phyloP scores from a whole-genome alignment of 1,140 invertebrate genomes.

The Bathynomus jamesi region DNA sequence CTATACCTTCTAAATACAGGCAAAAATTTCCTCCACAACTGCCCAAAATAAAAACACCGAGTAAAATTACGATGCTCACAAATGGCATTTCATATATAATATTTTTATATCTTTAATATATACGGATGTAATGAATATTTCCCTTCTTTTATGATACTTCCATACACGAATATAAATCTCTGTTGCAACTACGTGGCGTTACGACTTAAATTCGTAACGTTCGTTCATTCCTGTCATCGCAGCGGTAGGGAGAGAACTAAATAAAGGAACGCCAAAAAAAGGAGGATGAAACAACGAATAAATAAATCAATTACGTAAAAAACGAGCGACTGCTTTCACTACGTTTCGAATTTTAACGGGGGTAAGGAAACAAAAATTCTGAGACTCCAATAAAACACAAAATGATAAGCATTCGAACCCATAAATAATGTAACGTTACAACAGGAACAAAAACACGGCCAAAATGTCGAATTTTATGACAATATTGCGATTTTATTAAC shows the following conservation, averaged over 20 bases:
- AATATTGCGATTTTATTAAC: not conserved
- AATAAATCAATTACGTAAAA: not conserved
- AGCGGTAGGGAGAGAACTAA: not conserved
- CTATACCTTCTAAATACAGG: too few relatives aligned
- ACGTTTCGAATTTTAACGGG: not conserved
- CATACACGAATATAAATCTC: not conserved
- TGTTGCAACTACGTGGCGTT: not conserved
- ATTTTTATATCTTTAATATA: not conserved
- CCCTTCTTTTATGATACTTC: not conserved
- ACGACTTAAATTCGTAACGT: not conserved
- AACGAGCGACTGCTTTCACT: not conserved
- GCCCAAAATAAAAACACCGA: too few relatives aligned
- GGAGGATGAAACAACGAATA: not conserved
- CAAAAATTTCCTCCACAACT: too few relatives aligned
- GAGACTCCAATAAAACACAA: not conserved
- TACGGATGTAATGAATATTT: not conserved
- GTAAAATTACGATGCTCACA: too few relatives aligned
- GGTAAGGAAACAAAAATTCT: not conserved
- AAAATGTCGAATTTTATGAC: not conserved
- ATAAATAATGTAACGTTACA: not conserved
- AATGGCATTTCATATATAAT: too few relatives aligned
- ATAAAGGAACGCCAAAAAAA: not conserved
- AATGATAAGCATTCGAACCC: not conserved
- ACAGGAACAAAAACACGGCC: not conserved
- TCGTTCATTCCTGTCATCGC: not conserved